Base-by-base conservation (phyloP, 2,888 invertebrate species). In the Cheilosia impressa region DNA sequence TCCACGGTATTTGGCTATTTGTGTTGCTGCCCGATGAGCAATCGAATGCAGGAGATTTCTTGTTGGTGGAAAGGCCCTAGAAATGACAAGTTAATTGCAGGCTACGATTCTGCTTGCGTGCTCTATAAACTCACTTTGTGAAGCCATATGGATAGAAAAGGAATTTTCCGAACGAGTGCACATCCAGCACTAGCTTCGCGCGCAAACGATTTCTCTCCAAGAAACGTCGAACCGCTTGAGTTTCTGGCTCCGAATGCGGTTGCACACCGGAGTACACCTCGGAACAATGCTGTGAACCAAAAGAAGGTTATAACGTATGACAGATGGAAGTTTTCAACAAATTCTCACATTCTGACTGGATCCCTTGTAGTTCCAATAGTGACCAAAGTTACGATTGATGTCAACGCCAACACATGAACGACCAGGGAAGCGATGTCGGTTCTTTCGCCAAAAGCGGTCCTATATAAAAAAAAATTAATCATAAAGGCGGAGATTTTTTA, bases 311-410 rank as follows among this genome's bases (percentile, higher is more conserved):
- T 53, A 55, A 66, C 17, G 10, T 41, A 13, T 43, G 4, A 47
- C 41, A 0, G 38, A 27, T 15, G 34, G 45, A 15, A 52, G 43
- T 19, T 58, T 45, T 27, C 71, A 58, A 60, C 52, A 22, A 24
- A 58, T 60, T 75, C 88, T 89, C 89, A 92, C 92, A 87, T 92
- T 91, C 87, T 90, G 91, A 81, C 96, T 79, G 91, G 93, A 90
- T 93, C 93, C 92, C 94, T 90, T 89, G 81, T 88, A 89, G 78
- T 92, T 95, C 96, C 96, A 96, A 87, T 93, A 92, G 89, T 94
- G 94, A 73, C 94, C 95, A 89, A 94, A 97, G 92, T 97, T 97
- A 9, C 96, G 93, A 91, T 97, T 97, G 9, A 94, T 94, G 88
- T 97, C 97, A 0, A 95, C 95, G 15, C 97, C 97, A 0, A 92